Percentiles rank a stretch among this genome's conserved stretches.
phyloP scores from a whole-genome alignment of 1,140 invertebrate species.

The Apis cerana region DNA sequence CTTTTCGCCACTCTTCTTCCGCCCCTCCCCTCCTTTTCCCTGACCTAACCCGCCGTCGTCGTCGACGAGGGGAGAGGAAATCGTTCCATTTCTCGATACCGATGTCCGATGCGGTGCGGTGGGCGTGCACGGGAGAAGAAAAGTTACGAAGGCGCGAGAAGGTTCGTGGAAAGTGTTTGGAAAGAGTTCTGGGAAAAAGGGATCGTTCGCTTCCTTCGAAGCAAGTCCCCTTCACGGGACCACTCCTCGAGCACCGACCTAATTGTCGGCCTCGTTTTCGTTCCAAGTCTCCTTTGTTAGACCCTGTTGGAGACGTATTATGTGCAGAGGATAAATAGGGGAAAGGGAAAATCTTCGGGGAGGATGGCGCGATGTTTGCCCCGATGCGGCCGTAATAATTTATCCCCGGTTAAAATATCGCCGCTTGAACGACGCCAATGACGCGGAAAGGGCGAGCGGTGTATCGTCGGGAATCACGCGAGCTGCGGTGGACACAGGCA shows the following conservation, averaged over 20 bases:
- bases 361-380: slow-evolving; percentile 28
- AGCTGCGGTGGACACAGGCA: slow-evolving; percentile 26
- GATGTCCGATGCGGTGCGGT: slow-evolving; percentile 27
- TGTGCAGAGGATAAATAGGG: no score
- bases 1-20: neutral
- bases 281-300: no score
- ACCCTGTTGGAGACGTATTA: no score
- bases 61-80: neutral
- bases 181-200: neutral
- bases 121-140: slow-evolving; percentile 50
- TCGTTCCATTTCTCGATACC: neutral
- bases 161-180: slow-evolving; percentile 59
- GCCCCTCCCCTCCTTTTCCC: neutral
- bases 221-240: slow-evolving; percentile 29
- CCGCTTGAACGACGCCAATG: slow-evolving; percentile 61
- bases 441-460: slow-evolving; percentile 60
- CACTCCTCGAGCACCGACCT: neutral
- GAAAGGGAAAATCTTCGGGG: slow-evolving; percentile 16
- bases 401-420: slow-evolving; percentile 72
- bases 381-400: slow-evolving; percentile 69
- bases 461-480: slow-evolving; percentile 61
- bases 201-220: slow-evolving; percentile 46
- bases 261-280: slow-evolving; percentile 12
- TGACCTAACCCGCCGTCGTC: no score
- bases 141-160: slow-evolving; percentile 54